phyloP scores from a whole-genome alignment of 2,113 vertebrate species.

The Protomyctophum bolini region DNA sequence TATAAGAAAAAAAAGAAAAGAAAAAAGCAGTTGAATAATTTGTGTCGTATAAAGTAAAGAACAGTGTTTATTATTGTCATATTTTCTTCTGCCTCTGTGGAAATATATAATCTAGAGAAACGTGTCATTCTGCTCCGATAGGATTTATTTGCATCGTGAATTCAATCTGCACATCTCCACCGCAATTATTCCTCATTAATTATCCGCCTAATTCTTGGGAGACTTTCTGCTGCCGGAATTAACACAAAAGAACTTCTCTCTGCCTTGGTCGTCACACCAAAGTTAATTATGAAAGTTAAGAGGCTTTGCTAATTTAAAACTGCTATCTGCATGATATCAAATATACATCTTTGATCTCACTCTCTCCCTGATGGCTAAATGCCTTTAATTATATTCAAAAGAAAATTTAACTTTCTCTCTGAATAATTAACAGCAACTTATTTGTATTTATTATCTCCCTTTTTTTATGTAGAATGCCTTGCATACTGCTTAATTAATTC shows the following conservation, averaged over 20 bases:
- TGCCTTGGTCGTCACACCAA: slow-evolving; percentile 69
- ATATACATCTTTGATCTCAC: slow-evolving; percentile 78
- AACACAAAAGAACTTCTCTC: slow-evolving; percentile 77
- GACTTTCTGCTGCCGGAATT: slow-evolving; percentile 73
- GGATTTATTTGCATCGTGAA: slow-evolving; percentile 71
- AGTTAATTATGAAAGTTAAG: slow-evolving; percentile 81
- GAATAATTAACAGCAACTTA: slow-evolving; percentile 73
- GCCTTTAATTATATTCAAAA: slow-evolving; percentile 78
- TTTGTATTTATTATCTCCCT: slow-evolving; percentile 44
- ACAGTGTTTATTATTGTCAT: not conserved
- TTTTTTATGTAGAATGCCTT: slow-evolving; percentile 60
- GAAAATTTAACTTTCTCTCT: slow-evolving; percentile 70
- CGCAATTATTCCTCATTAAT: slow-evolving; percentile 74
- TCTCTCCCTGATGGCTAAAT: slow-evolving; percentile 75
- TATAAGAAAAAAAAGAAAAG: slow-evolving; percentile 27
- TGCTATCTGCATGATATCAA: slow-evolving; percentile 77
- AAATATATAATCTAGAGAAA: slow-evolving; percentile 44
- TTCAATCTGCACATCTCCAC: slow-evolving; percentile 70
- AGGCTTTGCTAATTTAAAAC: slow-evolving; percentile 76
- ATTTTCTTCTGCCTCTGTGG: slow-evolving; percentile 13
- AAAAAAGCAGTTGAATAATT: slow-evolving; percentile 26
- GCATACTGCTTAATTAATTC: slow-evolving; percentile 62
- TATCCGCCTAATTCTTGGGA: slow-evolving; percentile 75
- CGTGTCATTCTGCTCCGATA: slow-evolving; percentile 37
- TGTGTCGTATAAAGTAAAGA: slow-evolving; percentile 30